A percentile compares a stretch with the other conserved stretches of the same genome.
Evolutionary conservation across 2,113 vertebrate genomes (phyloP).

Genomic region (Jacana jacana): DNA sequence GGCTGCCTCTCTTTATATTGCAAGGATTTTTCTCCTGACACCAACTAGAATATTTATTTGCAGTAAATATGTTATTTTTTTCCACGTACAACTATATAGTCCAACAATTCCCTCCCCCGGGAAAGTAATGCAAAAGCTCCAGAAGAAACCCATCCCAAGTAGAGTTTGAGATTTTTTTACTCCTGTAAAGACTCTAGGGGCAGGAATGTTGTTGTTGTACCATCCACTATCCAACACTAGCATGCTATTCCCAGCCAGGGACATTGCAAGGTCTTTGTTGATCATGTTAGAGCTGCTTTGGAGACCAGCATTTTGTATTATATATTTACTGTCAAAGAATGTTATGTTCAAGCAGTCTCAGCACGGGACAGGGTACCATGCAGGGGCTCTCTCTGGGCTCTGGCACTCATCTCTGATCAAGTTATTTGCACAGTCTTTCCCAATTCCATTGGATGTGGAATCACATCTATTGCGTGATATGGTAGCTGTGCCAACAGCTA

Average conservation of each 20-base stretch:
- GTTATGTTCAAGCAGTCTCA: background rate
- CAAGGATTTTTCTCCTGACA: background rate
- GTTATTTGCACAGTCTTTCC: background rate
- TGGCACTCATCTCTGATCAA: background rate
- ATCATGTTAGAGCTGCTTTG: background rate
- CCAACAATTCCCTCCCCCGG: background rate
- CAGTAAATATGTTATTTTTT: background rate
- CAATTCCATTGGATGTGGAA: background rate
- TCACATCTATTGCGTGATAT: background rate
- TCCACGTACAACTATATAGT: background rate
- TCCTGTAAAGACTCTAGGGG: background rate
- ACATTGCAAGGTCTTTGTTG: background rate
- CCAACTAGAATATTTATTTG: background rate
- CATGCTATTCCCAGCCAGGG: background rate
- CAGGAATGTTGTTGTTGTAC: background rate
- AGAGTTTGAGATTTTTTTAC: background rate
- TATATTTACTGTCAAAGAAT: rapidly evolving
- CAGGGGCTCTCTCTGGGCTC: rapidly evolving
- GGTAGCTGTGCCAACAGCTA: background rate
- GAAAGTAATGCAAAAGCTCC: background rate
- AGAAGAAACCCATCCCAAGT: background rate
- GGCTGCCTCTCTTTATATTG: background rate
- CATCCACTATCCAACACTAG: background rate
- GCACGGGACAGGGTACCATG: rapidly evolving
- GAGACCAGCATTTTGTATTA: background rate